Evolutionary conservation across 2,888 invertebrate species (phyloP), one percentile per base, ranked within the genome.

Genomic region (Drosophila anomalata): DNA sequence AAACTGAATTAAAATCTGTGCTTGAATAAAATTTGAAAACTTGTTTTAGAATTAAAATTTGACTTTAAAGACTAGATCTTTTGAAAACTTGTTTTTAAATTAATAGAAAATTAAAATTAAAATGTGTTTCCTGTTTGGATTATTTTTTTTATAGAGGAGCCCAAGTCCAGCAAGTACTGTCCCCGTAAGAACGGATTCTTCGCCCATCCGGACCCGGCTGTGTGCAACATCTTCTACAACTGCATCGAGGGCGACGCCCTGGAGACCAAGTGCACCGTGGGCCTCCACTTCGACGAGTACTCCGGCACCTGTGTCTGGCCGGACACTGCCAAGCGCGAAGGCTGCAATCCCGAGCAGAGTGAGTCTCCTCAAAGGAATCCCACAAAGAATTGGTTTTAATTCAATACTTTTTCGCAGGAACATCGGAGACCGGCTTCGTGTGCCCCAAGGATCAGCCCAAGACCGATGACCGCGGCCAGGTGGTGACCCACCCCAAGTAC

Each of bases 231-330:
- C 75, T 97, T 97, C 94, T 96, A 94, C 93, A 97, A 97, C 92
- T 97, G 97, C 91, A 96, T 97, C 88, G 96, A 97, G 76, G 97
- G 97, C 55, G 96, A 96, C 29, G 93, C 95, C 54, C 95, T 94
- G 56, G 96, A 96, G 91, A 95, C 95, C 88, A 95, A 94, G 78
- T 97, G 97, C 91, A 96, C 97, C n/a, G 94, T 95, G 75, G 97
- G 97, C 29, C 94, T 97, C 42, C 96, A 97, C 92, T 97, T 97
- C 91, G 97, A 97, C 89, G 97, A 97, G 91, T 96, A 95, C 92
- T 94, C 95, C 46, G 97, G 97, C 60, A 97, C 96, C 57, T 97
- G 97, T 90, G 97, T 97, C 56, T 97, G 97, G 97, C 97, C 97
- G 3, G 96, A 95, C 68, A 92, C 95, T 11, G 95, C 96, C 39